These are phyloP conservation scores for Drosophila equinoxialis DNA, from an alignment of 1,140 invertebrate genomes.

Conservation along the genomic window DNA sequence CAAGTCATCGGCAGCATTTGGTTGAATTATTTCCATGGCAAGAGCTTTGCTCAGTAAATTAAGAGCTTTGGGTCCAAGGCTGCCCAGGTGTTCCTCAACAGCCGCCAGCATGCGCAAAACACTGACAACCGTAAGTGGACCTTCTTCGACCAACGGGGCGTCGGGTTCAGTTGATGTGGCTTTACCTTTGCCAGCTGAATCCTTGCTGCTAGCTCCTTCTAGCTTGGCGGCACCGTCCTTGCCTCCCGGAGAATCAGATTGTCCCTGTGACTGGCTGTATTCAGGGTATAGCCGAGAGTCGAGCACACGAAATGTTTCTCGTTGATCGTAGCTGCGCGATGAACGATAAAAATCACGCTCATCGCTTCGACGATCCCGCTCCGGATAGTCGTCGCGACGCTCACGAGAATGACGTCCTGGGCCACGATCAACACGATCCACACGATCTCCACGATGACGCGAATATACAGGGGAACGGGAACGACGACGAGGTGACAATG, in stretches of 20 bases:
- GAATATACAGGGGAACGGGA: neutral
- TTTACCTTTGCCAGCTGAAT: slow-evolving; percentile 32
- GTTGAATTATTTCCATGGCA: slow-evolving; percentile 87
- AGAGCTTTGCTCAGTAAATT: slow-evolving; percentile 89
- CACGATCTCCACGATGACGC: neutral
- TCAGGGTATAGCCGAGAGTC: slow-evolving; percentile 65
- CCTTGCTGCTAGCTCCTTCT: neutral
- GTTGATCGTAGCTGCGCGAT: slow-evolving; percentile 35
- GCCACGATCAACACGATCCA: slow-evolving; percentile 17
- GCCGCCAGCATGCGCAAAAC: slow-evolving; percentile 90
- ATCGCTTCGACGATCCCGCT: slow-evolving; percentile 29
- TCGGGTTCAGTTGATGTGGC: slow-evolving; percentile 26
- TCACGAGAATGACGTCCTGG: slow-evolving; percentile 39
- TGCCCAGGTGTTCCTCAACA: slow-evolving; percentile 91
- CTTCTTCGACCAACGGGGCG: slow-evolving; percentile 57
- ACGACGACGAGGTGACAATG: neutral
- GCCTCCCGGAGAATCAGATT: slow-evolving; percentile 37
- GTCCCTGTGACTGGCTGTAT: slow-evolving; percentile 43
- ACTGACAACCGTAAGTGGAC: slow-evolving; percentile 86
- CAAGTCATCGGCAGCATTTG: slow-evolving; percentile 89
- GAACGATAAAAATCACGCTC: slow-evolving; percentile 37
- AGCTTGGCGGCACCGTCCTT: neutral
- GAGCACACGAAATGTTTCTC: slow-evolving; percentile 59
- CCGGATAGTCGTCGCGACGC: slow-evolving; percentile 46
- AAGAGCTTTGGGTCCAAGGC: slow-evolving; percentile 90